These are phyloP conservation scores for Ichneumoninae sp. DNA, from an alignment of 2,888 invertebrate genomes.

Conservation along the genomic window DNA sequence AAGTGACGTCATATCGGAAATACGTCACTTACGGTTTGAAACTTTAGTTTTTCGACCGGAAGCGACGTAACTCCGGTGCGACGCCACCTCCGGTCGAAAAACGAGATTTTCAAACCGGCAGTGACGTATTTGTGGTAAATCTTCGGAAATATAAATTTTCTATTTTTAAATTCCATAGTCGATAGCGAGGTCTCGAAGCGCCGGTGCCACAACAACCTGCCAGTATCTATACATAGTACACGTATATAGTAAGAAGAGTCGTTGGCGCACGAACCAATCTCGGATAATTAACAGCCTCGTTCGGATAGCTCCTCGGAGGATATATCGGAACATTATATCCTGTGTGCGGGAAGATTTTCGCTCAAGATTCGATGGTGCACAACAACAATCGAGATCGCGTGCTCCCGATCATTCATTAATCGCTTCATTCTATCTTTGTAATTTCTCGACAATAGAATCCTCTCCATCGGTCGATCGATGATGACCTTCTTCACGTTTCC, in stretches of 20 bases:
- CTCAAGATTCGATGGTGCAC: conserved; percentile 51
- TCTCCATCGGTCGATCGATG: conserved; percentile 45
- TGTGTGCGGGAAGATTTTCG: background rate
- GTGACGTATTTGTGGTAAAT: no score
- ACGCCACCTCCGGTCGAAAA: no score
- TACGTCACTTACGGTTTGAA: no score
- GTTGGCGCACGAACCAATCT: conserved; percentile 74
- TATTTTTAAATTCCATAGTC: no score
- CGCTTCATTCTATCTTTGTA: conserved; percentile 14
- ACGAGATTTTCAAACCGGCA: no score
- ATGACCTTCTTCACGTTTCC: conserved; percentile 54
- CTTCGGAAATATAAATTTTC: no score
- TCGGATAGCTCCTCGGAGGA: conserved; percentile 67
- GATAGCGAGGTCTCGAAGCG: no score
- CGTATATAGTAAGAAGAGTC: conserved; percentile 65
- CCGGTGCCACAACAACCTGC: no score
- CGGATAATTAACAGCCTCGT: conserved; percentile 79
- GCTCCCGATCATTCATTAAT: conserved; percentile 52
- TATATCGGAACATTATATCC: conserved; percentile 57
- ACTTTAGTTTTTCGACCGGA: no score
- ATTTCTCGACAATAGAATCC: conserved; percentile 57
- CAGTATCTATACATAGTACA: conserved; percentile 48
- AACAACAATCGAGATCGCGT: conserved; percentile 63
- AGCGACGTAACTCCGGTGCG: no score
- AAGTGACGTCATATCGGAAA: no score